phyloP scores from a whole-genome alignment of 2,797 vertebrate species.

The Pristis pectinata region DNA sequence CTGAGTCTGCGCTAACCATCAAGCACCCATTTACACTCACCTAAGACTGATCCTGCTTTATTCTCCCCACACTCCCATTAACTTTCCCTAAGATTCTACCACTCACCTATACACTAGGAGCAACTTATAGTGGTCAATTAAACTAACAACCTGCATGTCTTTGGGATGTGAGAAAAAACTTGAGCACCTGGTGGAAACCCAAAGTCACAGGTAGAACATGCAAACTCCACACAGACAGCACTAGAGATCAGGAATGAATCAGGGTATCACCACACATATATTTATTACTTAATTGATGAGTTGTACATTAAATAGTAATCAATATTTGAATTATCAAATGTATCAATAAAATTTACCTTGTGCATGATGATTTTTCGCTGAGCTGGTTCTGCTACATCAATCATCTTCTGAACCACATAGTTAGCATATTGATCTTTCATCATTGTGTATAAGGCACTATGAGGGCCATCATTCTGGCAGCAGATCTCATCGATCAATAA shows the following conservation, averaged over 20 bases:
- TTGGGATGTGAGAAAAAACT: too few species aligned
- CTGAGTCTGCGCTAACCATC: background rate
- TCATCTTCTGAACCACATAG: constrained; percentile 99
- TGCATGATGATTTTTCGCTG: constrained; percentile 99
- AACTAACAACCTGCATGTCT: too few species aligned
- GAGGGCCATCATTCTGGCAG: constrained; percentile 96
- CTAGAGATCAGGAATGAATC: too few species aligned
- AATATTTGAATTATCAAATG: background rate
- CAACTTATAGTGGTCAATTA: too few species aligned
- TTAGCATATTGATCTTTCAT: constrained; percentile 99
- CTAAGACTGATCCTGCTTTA: too few species aligned
- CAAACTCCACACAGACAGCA: too few species aligned
- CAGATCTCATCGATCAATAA: constrained; percentile 97
- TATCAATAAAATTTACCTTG: constrained; percentile 67
- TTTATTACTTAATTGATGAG: background rate
- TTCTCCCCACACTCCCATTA: too few species aligned
- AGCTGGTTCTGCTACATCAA: constrained; percentile 94
- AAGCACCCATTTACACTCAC: too few species aligned
- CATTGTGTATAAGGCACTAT: constrained; percentile 99
- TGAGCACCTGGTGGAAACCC: too few species aligned
- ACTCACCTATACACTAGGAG: too few species aligned
- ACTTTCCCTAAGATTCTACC: too few species aligned
- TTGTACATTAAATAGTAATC: background rate
- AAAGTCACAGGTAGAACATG: too few species aligned
- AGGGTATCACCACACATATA: background rate